Conservation (phyloP, 2,888 invertebrate genomes). For the Melieria omissa region DNA sequence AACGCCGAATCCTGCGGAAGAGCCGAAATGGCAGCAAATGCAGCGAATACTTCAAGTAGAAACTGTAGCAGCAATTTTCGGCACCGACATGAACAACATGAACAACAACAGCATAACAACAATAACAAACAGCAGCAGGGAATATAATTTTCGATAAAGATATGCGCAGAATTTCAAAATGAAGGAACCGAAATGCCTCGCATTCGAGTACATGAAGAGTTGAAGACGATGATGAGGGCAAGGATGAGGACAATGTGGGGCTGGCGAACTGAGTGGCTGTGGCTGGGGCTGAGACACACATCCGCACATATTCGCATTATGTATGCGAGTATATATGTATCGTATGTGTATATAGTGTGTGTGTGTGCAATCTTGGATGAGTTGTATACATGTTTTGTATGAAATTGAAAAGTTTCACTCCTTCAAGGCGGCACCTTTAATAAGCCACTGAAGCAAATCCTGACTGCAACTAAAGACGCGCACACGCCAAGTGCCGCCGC, state of each 20-base stretch:
- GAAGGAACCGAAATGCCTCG: constrained; percentile 16
- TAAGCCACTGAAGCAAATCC: too few relatives aligned
- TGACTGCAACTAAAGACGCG: too few relatives aligned
- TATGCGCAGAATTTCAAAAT: constrained; percentile 34
- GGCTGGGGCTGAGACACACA: neutral
- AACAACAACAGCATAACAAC: neutral
- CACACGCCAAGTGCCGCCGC: too few relatives aligned
- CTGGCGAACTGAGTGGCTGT: neutral
- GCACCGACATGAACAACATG: neutral
- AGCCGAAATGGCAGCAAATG: neutral
- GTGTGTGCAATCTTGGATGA: too few relatives aligned
- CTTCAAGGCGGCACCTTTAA: too few relatives aligned
- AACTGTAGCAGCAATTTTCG: constrained; percentile 19
- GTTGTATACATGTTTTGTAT: too few relatives aligned
- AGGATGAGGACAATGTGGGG: neutral
- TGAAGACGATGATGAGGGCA: neutral
- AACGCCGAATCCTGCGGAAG: constrained; percentile 1
- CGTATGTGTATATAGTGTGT: too few relatives aligned
- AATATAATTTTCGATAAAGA: constrained; percentile 16
- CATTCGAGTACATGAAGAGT: constrained; percentile 1
- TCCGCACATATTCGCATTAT: too few relatives aligned
- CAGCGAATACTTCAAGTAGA: constrained; percentile 21
- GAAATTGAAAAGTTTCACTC: too few relatives aligned
- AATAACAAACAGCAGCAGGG: neutral
- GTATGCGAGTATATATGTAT: too few relatives aligned